These are phyloP conservation scores for Apamea anceps DNA, from an alignment of 2,888 invertebrate species.

Conservation along the genomic window DNA sequence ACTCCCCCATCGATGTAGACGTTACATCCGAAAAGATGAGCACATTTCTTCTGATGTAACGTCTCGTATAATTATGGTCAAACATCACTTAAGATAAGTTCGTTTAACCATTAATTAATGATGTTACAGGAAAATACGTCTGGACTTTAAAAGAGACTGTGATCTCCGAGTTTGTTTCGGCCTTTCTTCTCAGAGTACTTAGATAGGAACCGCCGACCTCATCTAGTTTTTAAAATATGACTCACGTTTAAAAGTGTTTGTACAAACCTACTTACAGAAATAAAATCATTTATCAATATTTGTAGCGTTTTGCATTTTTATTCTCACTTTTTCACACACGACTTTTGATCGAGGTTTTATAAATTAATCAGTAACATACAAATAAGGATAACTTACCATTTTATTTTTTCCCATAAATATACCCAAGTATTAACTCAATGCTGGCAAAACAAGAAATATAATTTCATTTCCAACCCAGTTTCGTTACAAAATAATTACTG, in stretches of 20 bases:
- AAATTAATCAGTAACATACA: neutral
- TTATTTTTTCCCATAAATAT: neutral
- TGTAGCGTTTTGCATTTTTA: neutral
- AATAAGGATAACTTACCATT: neutral
- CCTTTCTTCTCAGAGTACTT: neutral
- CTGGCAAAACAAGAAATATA: constrained; percentile 2
- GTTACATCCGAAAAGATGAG: too few relatives aligned
- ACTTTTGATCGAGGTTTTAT: neutral
- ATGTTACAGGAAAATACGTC: neutral
- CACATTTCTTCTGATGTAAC: too few relatives aligned
- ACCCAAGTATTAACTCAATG: neutral
- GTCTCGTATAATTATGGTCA: too few relatives aligned
- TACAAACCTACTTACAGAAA: too few relatives aligned
- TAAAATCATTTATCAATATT: neutral
- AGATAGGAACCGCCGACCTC: neutral
- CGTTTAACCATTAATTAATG: neutral
- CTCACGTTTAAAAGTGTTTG: too few relatives aligned
- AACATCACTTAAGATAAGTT: too few relatives aligned
- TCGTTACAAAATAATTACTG: constrained; percentile 38
- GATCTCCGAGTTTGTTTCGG: neutral
- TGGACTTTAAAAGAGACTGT: neutral
- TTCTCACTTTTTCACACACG: neutral
- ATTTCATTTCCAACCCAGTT: constrained; percentile 22
- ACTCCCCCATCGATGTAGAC: too few relatives aligned
- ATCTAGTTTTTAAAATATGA: too few relatives aligned